Evolutionary conservation across 1,140 invertebrate species (phyloP).

Genomic region (Caerostris extrusa): DNA sequence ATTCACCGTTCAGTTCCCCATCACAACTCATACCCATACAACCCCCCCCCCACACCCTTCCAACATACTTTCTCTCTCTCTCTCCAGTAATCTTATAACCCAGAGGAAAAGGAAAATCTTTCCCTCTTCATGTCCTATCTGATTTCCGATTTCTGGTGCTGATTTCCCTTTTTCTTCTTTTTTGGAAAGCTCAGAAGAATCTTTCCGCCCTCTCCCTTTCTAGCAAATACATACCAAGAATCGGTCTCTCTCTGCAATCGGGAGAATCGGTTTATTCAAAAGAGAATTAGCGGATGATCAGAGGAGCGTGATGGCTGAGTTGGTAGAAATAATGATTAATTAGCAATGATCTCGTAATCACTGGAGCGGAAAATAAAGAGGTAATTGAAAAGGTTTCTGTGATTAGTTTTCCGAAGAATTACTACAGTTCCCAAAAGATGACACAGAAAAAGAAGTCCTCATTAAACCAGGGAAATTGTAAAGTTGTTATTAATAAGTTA

Average conservation of each 20-base stretch:
- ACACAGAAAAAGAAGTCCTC: background rate
- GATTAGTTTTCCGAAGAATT: background rate
- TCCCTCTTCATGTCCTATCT: conserved; percentile 23
- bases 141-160: conserved; percentile 35
- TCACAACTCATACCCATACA: background rate
- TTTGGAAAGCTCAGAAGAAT: background rate
- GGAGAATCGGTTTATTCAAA: background rate
- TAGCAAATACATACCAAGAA: background rate
- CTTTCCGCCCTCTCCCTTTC: background rate
- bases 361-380: background rate
- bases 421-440: background rate
- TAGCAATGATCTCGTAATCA: background rate
- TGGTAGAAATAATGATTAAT: conserved; percentile 13
- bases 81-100: conserved; percentile 39
- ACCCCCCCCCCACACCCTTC: background rate
- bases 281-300: background rate
- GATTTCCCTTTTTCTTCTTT: background rate
- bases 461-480: background rate
- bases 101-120: conserved; percentile 1
- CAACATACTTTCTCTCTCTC: too few relatives aligned
- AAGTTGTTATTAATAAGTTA: background rate
- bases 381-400: background rate
- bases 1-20: background rate
- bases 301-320: background rate
- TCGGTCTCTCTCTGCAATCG: conserved; percentile 5